Evolutionary conservation across 2,113 vertebrate species (phyloP), one percentile per base, ranked within the genome.

Genomic region (Siniperca chuatsi): DNA sequence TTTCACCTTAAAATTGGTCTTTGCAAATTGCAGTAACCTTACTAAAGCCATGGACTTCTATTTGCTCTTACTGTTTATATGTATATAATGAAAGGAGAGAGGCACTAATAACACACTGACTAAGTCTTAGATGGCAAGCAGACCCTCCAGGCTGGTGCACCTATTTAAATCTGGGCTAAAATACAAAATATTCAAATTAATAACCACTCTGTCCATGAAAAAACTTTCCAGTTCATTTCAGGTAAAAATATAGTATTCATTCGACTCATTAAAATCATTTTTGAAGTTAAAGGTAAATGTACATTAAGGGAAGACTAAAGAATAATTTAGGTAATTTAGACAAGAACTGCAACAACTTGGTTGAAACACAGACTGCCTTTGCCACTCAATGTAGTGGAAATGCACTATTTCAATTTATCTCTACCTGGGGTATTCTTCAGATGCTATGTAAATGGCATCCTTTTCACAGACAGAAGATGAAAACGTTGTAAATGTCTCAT

Each of bases 361-460:
- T 55, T 72, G 11, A 55, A 54, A 72, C 16, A 40, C 10, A 42
- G 4, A 71, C 29, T 9, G 25, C 23, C 6, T 46, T 25, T 55
- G 23, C 29, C 20, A 18, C 70, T 42, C 4, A 54, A 3, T 77
- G 18, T 6, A 33, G 13, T 62, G n/a, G 23, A 73, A 71, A 61
- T 40, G 33, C 11, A 75, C 10, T 15, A 50, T 33, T 66, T 72
- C 2, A 12, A 11, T 60, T 4, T 57, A 48, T 73, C 21, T 78
- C 6, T 97, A 99, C 99, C 98, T 98, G 87, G 98, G 97, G 83
- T 95, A 98, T 70, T 97, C 97, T 50, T 98, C 97, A 79, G 97
- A 98, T 74, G 97, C 91, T 81, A 99, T 97, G 89, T 99, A 99
- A 90, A 98, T 80, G 9, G 95, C 85, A 87, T 99, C 98, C 85